Conservation (phyloP, 2,113 vertebrate genomes). For the Pelusios castaneus region DNA sequence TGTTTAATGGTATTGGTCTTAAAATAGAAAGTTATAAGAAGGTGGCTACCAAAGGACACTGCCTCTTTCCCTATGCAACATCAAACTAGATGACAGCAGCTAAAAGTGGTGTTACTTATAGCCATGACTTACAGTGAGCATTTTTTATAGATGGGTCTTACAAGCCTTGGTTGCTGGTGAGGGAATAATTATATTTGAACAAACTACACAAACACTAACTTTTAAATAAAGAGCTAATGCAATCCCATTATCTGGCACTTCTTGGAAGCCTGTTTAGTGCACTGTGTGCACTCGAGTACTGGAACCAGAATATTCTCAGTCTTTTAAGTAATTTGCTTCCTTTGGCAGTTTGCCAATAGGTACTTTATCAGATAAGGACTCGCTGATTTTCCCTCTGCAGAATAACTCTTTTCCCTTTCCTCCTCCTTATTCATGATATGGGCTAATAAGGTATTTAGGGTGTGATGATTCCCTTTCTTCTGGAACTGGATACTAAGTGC, state of each 20-base stretch:
- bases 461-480: not conserved
- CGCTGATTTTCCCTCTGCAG: not conserved
- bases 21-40: not conserved
- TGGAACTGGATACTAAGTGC: not conserved
- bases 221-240: fast-evolving
- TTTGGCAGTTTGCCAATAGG: not conserved
- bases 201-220: not conserved
- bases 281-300: fast-evolving
- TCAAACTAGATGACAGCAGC: not conserved
- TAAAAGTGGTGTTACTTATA: not conserved
- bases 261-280: not conserved
- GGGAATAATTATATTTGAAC: not conserved
- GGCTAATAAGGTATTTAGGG: not conserved
- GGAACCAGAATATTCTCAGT: not conserved
- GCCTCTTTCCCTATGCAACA: not conserved
- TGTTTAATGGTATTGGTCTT: not conserved
- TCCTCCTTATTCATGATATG: fast-evolving
- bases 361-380: not conserved
- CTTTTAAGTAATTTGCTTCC: not conserved
- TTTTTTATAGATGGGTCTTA: not conserved
- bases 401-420: not conserved
- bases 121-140: not conserved
- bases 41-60: not conserved
- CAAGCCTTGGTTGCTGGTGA: not conserved
- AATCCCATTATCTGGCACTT: not conserved